Conservation (phyloP, 1,140 invertebrate species). For the Eumeta japonica region DNA sequence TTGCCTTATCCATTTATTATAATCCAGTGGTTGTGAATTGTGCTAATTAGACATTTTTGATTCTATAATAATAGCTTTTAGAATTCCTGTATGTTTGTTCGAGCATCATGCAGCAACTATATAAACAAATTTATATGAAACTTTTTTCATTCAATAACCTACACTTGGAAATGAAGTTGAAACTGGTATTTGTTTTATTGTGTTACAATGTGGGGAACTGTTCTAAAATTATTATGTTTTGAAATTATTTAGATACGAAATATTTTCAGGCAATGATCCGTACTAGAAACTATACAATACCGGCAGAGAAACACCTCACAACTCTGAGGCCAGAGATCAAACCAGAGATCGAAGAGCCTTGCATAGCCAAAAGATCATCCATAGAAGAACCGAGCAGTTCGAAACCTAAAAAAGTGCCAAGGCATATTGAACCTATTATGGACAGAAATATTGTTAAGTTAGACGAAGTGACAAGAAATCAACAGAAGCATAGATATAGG, state of each 20-base stretch:
- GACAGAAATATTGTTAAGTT: slow-evolving; percentile 36
- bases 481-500: slow-evolving; percentile 46
- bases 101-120: too few relatives aligned
- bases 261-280: slow-evolving; percentile 36
- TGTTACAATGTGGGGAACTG: too few relatives aligned
- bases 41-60: too few relatives aligned
- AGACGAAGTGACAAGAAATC: slow-evolving; percentile 38
- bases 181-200: too few relatives aligned
- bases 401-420: slow-evolving; percentile 32
- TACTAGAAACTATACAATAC: slow-evolving; percentile 37
- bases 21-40: too few relatives aligned
- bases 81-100: too few relatives aligned
- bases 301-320: slow-evolving; percentile 36
- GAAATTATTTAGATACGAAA: neutral
- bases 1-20: too few relatives aligned
- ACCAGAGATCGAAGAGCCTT: slow-evolving; percentile 13
- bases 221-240: slow-evolving; percentile 6
- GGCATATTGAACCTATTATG: slow-evolving; percentile 35
- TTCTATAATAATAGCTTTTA: too few relatives aligned
- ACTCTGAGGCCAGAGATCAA: slow-evolving; percentile 20
- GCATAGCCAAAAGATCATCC: slow-evolving; percentile 15
- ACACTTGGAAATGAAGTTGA: too few relatives aligned
- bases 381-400: slow-evolving; percentile 16
- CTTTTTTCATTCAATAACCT: too few relatives aligned
- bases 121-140: too few relatives aligned